A percentile compares a stretch with the other conserved stretches of the same genome.
Conservation (phyloP, 1,140 invertebrate genomes). For the Sminthurinus signatus region DNA sequence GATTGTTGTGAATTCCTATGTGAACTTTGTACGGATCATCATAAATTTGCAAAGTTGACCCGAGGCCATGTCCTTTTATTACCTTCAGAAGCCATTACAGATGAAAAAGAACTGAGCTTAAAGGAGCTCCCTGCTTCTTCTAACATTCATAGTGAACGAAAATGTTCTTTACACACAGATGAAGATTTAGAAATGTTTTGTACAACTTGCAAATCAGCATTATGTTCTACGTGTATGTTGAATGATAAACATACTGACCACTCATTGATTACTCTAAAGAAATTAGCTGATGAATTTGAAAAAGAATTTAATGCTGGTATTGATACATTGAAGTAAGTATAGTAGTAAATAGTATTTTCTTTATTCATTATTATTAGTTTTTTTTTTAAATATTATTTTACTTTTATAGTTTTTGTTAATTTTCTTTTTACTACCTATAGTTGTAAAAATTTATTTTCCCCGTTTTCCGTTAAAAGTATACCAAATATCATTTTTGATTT, state of each 20-base stretch:
- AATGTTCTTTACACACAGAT: background rate
- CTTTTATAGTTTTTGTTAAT: background rate
- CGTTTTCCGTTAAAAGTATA: background rate
- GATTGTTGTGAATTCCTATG: constrained; percentile 4
- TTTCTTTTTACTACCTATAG: too few relatives aligned
- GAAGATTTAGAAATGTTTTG: background rate
- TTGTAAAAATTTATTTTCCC: too few relatives aligned
- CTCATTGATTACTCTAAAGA: background rate
- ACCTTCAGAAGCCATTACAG: background rate
- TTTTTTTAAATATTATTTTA: too few relatives aligned
- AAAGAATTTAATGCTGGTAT: background rate
- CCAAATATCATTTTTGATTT: background rate
- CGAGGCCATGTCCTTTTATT: background rate
- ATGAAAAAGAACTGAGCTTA: background rate
- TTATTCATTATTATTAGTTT: too few relatives aligned
- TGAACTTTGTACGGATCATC: constrained; percentile 5
- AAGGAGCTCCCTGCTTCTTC: background rate
- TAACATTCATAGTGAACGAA: background rate
- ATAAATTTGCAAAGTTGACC: constrained; percentile 1
- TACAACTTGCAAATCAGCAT: background rate
- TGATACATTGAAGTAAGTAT: background rate
- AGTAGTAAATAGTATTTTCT: too few relatives aligned
- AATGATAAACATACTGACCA: background rate
- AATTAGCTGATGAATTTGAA: background rate
- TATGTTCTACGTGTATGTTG: background rate